These are phyloP conservation scores for Heteromyza rotundicornis DNA, from an alignment of 2,888 invertebrate species.

Conservation along the genomic window DNA sequence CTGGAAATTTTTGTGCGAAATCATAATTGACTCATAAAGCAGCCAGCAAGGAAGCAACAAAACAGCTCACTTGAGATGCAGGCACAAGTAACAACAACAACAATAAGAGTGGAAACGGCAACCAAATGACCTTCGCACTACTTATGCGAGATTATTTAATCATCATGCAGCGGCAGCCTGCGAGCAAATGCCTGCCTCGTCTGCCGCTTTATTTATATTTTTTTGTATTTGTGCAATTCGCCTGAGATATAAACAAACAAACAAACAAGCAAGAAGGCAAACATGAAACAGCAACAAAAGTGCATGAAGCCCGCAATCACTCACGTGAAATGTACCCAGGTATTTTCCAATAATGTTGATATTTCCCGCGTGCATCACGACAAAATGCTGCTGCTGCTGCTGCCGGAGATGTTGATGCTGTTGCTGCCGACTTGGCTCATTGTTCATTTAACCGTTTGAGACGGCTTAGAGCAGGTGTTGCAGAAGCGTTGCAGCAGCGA, in stretches of 20 bases:
- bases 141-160: slow-evolving; percentile 39
- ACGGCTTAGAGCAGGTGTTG: slow-evolving; percentile 31
- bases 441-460: neutral
- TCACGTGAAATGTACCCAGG: slow-evolving; percentile 28
- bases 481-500: slow-evolving; percentile 26
- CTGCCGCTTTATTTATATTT: slow-evolving; percentile 15
- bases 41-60: slow-evolving; percentile 13
- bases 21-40: neutral
- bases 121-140: slow-evolving; percentile 49
- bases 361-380: neutral
- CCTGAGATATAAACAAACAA: slow-evolving; percentile 20
- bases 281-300: slow-evolving; percentile 14
- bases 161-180: neutral
- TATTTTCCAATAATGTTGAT: neutral
- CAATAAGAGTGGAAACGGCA: no score
- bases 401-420: neutral
- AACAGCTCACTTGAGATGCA: slow-evolving; percentile 32
- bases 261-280: slow-evolving; percentile 22
- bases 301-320: slow-evolving; percentile 21
- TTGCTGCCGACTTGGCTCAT: neutral
- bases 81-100: slow-evolving; percentile 14
- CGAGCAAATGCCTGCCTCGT: slow-evolving; percentile 10
- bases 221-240: slow-evolving; percentile 11
- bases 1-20: slow-evolving; percentile 11
- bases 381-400: neutral